Percentiles rank a stretch among this genome's conserved stretches.
These are phyloP conservation scores for Drosophila bocqueti DNA, from an alignment of 1,140 invertebrate species.

Conservation along the genomic window DNA sequence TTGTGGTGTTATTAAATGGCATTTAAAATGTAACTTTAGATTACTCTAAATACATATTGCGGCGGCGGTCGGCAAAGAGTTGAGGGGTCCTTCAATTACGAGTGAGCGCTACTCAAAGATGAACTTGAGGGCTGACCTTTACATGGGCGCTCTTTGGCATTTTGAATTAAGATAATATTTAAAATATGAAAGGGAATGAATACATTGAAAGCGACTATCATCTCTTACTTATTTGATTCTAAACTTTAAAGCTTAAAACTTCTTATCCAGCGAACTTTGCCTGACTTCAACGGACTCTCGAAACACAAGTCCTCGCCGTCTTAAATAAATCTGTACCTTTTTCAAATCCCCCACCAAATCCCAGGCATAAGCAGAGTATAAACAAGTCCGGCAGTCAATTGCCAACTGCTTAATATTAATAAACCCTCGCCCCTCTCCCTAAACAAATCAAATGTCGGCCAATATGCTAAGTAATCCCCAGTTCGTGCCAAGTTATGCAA, in stretches of 20 bases:
- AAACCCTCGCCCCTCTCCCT: not conserved
- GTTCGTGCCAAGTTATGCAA: slow-evolving; percentile 48
- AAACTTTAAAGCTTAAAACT: slow-evolving; percentile 7
- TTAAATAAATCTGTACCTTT: slow-evolving; percentile 32
- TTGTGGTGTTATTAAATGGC: slow-evolving; percentile 81
- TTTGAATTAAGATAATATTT: not conserved
- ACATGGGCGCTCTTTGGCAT: not conserved
- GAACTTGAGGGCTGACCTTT: slow-evolving; percentile 23
- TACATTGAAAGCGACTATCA: not conserved
- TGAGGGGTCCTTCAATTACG: slow-evolving; percentile 37
- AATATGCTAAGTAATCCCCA: slow-evolving; percentile 49
- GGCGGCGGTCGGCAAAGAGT: slow-evolving; percentile 23
- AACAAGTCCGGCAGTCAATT: slow-evolving; percentile 23
- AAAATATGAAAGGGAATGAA: not conserved
- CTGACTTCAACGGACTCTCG: not conserved
- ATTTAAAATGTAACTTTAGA: slow-evolving; percentile 76
- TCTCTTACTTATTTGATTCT: not conserved
- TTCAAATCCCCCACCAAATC: slow-evolving; percentile 7
- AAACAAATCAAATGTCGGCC: slow-evolving; percentile 11
- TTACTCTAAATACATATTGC: slow-evolving; percentile 64
- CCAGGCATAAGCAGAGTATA: slow-evolving; percentile 8
- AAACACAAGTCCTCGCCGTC: slow-evolving; percentile 10
- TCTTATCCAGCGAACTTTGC: not conserved
- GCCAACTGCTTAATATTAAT: slow-evolving; percentile 45
- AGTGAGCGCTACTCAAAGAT: slow-evolving; percentile 14